Evolutionary conservation across 2,113 vertebrate genomes (phyloP), one percentile per base, ranked within the genome.

Genomic region (Enhydra lutris): DNA sequence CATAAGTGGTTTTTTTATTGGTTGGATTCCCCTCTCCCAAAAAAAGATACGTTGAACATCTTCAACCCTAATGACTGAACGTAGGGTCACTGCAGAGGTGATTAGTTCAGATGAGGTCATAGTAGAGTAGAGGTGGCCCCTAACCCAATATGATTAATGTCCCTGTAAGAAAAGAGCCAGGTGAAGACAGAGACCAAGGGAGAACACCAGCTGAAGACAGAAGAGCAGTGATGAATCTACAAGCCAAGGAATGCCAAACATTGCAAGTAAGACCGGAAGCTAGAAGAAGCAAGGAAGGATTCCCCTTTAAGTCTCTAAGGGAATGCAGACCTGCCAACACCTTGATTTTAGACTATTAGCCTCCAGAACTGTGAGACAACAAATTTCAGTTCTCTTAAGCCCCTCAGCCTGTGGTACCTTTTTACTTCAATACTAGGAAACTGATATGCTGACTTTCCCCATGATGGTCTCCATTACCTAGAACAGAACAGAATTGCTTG

Each of bases 401-500:
- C 71, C 34, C 24, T 29, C 3, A n/a, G 24, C 61, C 39, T 65
- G 6, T 65, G 81, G 7, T 1, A 20, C 7, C 50, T 71, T n/a
- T 14, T 79, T 71, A 52, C 26, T 1, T 0, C 26, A 55, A 20
- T 94, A 71, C 73, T 45, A 45, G 36, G 57, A 76, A 63, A 47
- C 20, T 0, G 74, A 76, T 24, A 57, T 1, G 55, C 57, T 42
- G 21, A 14, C 9, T 24, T 7, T 80, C 15, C 45, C 26, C n/a
- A 24, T 1, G 1, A 50, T 36, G 10, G 21, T 9, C 23, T 61
- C 18, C 18, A 39, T 81, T 76, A 76, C 88, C 87, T 96, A 88
- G 96, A 84, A 95, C 92, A 39, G 63, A 96, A 93, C 92, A 36
- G 63, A 96, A 94, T 93, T 89, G 36, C 65, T 81, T 96, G 82